Base-by-base conservation (phyloP, 2,888 invertebrate species). In the Tenthredo scrophulariae region DNA sequence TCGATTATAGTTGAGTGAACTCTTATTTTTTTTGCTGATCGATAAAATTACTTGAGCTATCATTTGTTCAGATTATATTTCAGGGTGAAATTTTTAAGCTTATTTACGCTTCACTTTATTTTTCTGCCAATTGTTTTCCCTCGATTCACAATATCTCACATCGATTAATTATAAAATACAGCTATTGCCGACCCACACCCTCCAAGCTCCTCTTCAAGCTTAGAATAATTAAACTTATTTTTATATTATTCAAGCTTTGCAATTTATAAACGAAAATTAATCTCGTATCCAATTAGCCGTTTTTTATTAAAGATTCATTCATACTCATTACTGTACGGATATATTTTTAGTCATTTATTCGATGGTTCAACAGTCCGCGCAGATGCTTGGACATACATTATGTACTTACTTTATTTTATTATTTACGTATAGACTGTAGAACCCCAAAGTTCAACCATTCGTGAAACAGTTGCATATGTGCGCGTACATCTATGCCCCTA, bases 401-500 rank as follows among this genome's bases (percentile, higher is more conserved):
- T 33, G 29, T 67, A 33, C 18, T 26, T 37, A 37, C 1, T 5
- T n/a, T n/a, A n/a, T n/a, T n/a, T n/a, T n/a, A n/a, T n/a, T 13
- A 26, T 1, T 5, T 33, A 33, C 33, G 3, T 18, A 33, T 33
- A 67, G 15, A 33, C 5, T 7, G 18, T n/a, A 54, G 26, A 33
- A 33, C 26, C 54, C 54, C 33, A 10, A 33, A 54, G 54, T 54
- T 77, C 2, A 77, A 77, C 77, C 77, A 29, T 26, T 33, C 77
- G 54, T 77, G 33, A 77, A 77, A 77, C 77, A 77, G 54, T 77
- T 54, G 54, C 77, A 77, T 54, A 46, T 46, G 29, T 26, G 15
- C 22, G 22, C 4, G 26, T 75, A 75, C 26, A 22, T 46, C 18
- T 26, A 75, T 1, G 1, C 29, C n/a, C 26, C 54, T 10, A 54